Conservation (phyloP, 2,113 vertebrate genomes). For the Microcebus tavaratra region DNA sequence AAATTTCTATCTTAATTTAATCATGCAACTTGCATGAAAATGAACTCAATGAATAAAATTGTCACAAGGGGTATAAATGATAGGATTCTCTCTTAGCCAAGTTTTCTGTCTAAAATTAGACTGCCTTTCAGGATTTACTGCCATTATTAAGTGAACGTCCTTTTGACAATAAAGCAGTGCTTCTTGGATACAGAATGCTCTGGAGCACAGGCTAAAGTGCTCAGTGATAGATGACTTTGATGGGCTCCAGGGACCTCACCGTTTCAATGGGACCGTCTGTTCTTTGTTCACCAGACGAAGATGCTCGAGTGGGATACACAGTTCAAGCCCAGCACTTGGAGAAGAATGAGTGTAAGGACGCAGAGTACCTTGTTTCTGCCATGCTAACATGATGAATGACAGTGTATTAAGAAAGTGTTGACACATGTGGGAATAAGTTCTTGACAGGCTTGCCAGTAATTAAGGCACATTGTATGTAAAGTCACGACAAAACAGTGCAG, state of each 20-base stretch:
- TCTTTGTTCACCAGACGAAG: constrained; percentile 83
- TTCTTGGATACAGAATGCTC: constrained; percentile 80
- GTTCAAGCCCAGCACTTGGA: constrained; percentile 82
- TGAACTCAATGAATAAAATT: constrained; percentile 87
- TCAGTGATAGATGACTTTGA: constrained; percentile 83
- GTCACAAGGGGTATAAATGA: constrained; percentile 84
- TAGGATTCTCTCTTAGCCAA: constrained; percentile 81
- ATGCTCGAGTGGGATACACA: constrained; percentile 73
- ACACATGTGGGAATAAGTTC: constrained; percentile 85
- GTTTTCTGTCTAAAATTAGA: constrained; percentile 85
- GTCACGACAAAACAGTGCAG: constrained; percentile 82
- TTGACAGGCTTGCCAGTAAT: constrained; percentile 86
- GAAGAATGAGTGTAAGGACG: constrained; percentile 77
- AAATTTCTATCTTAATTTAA: constrained; percentile 86
- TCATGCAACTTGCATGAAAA: constrained; percentile 84
- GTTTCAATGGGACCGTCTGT: constrained; percentile 80
- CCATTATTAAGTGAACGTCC: constrained; percentile 82
- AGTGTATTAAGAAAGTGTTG: constrained; percentile 87
- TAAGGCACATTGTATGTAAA: constrained; percentile 87
- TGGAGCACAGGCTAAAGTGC: constrained; percentile 80
- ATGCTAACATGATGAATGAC: constrained; percentile 86
- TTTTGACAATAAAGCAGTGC: constrained; percentile 82
- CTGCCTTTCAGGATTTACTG: constrained; percentile 84
- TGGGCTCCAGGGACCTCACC: constrained; percentile 79
- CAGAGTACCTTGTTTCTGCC: constrained; percentile 85